Evolutionary conservation across 2,797 vertebrate genomes (phyloP), one percentile per base, ranked within the genome.

Genomic region (Falco novaeseelandiae): DNA sequence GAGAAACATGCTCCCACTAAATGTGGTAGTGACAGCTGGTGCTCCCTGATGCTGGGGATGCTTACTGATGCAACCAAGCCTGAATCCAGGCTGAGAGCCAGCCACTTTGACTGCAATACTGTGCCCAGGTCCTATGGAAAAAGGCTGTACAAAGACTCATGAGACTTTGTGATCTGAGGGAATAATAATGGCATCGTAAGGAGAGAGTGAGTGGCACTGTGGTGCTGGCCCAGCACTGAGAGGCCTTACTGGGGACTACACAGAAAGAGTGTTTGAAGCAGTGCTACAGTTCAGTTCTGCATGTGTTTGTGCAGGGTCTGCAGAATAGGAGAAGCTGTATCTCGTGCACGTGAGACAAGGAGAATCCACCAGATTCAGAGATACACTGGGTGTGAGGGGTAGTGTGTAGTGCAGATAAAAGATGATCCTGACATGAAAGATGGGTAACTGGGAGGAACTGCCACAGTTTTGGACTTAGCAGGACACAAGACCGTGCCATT

Each of bases 41-140:
- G 83, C 66, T 73, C 36, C 65, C 38, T 5, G 52, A 3, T 14
- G 73, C 27, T 4, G 19, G 34, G 40, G 30, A 14, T 19, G 40
- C 34, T 72, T 3, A 3, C 19, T 0, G 5, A 6, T 5, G 2
- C 0, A 4, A 40, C 23, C 4, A 8, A 51, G 44, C n/a, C 58
- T 10, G 80, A 36, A 26, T 14, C 69, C 76, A 7, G 0, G 4
- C 30, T 1, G 3, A 14, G 30, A 32, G 36, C 17, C 23, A 16
- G 29, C 19, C 22, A 1, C 10, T 30, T 5, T 4, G 5, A 3
- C 8, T 7, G n/a, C 14, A 6, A 3, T 12, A 2, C 18, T 9
- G 38, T 18, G 17, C 55, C 30, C 40, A 2, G 44, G 18, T 27
- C 44, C 51, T 8, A 3, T 1, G 10, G 49, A 14, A 61, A 46